Conservation (phyloP, 2,888 invertebrate species). For the Eurytoma adleriae region DNA sequence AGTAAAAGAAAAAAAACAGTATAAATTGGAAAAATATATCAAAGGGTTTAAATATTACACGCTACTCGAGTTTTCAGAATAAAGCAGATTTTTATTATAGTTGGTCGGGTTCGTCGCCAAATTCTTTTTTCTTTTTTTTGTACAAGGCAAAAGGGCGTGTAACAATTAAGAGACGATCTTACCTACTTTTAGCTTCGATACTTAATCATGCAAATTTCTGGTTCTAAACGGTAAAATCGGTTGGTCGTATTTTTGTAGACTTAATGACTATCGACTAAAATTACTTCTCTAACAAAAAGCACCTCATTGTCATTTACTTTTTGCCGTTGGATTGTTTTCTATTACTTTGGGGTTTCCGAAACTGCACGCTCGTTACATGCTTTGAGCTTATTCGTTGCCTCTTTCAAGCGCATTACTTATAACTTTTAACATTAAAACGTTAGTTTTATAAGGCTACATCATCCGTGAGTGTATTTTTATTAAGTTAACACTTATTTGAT, state of each 20-base stretch:
- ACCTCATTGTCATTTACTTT: neutral
- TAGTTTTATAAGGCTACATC: conserved; percentile 14
- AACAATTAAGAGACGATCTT: conserved; percentile 38
- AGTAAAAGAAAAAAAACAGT: neutral
- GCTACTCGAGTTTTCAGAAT: conserved; percentile 27
- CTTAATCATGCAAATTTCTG: conserved; percentile 30
- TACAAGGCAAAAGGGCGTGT: conserved; percentile 42
- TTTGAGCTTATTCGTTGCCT: conserved; percentile 24
- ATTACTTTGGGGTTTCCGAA: neutral
- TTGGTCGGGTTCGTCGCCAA: neutral
- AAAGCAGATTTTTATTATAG: conserved; percentile 43
- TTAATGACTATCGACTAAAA: conserved; percentile 37
- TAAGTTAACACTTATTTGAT: too few relatives aligned
- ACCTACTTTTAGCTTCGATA: conserved; percentile 16
- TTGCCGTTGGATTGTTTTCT: neutral
- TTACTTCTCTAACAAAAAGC: conserved; percentile 45
- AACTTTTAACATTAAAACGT: neutral
- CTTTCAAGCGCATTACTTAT: conserved; percentile 9
- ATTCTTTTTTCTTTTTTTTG: conserved; percentile 20
- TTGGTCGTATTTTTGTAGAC: neutral
- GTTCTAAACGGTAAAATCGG: conserved; percentile 31
- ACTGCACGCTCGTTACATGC: neutral
- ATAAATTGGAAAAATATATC: neutral
- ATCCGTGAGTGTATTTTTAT: too few relatives aligned
- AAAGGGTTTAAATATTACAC: conserved; percentile 29